A percentile compares a stretch with the other conserved stretches of the same genome.
These are phyloP conservation scores for Vanessa tameamea DNA, from an alignment of 1,140 invertebrate species.

Conservation along the genomic window DNA sequence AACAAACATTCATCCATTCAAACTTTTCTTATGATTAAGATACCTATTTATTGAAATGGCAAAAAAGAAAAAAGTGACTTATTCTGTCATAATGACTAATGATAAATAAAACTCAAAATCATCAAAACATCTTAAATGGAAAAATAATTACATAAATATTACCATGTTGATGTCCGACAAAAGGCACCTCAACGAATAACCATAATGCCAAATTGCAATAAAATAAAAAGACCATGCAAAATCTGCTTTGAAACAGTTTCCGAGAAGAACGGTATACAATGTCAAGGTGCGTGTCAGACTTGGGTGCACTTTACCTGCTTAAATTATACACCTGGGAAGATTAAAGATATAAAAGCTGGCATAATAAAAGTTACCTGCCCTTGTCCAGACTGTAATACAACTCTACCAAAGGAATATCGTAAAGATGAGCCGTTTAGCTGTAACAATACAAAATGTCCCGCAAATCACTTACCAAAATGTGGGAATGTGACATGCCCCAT, in stretches of 20 bases:
- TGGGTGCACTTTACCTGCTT: constrained; percentile 64
- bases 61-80: too few species aligned
- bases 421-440: constrained; percentile 54
- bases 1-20: too few species aligned
- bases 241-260: constrained; percentile 59
- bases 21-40: too few species aligned
- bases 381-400: constrained; percentile 61
- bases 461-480: constrained; percentile 53
- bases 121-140: neutral
- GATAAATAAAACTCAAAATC: neutral
- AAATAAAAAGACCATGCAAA: constrained; percentile 65
- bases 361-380: constrained; percentile 60
- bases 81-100: neutral
- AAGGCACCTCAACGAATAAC: neutral
- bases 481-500: constrained; percentile 45
- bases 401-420: constrained; percentile 49
- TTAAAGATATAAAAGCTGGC: constrained; percentile 63
- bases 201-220: constrained; percentile 60
- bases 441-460: constrained; percentile 55
- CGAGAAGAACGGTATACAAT: constrained; percentile 59
- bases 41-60: too few species aligned
- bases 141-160: neutral
- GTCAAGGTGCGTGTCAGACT: constrained; percentile 58
- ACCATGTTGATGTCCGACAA: neutral
- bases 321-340: constrained; percentile 62